phyloP scores from a whole-genome alignment of 2,797 vertebrate species.

The Onychomys arenicola region DNA sequence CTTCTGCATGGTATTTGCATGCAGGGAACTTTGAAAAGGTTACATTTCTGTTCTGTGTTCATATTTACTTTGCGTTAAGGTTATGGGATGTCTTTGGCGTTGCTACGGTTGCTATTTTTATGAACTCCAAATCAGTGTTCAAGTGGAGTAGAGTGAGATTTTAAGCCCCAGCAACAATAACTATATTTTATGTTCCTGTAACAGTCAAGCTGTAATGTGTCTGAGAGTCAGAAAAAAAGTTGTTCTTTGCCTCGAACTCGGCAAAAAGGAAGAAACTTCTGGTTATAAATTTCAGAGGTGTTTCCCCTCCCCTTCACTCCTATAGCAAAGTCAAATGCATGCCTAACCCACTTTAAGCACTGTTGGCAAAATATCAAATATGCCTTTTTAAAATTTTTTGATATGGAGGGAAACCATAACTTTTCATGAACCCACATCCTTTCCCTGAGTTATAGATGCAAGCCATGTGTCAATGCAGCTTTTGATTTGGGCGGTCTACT shows the following conservation, averaged over 20 bases:
- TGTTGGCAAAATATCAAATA: slow-evolving; percentile 55
- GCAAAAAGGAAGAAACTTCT: slow-evolving; percentile 61
- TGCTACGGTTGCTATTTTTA: slow-evolving; percentile 73
- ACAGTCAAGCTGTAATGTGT: slow-evolving; percentile 30
- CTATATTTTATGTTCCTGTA: slow-evolving; percentile 61
- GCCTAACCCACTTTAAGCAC: slow-evolving; percentile 20
- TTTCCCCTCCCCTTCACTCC: slow-evolving; percentile 46
- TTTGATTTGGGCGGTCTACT: neutral
- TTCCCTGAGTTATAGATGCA: neutral
- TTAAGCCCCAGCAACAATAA: slow-evolving; percentile 57
- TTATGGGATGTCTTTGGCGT: slow-evolving; percentile 73
- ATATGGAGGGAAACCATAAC: neutral
- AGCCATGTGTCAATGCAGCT: neutral
- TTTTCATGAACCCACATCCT: neutral
- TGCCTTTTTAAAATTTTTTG: slow-evolving; percentile 34
- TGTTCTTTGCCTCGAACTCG: slow-evolving; percentile 33
- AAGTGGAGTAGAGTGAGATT: slow-evolving; percentile 62
- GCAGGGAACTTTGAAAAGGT: slow-evolving; percentile 79
- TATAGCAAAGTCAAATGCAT: slow-evolving; percentile 54
- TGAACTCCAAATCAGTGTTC: slow-evolving; percentile 62
- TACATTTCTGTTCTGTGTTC: slow-evolving; percentile 76
- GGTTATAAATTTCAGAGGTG: slow-evolving; percentile 63
- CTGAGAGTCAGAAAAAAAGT: slow-evolving; percentile 28
- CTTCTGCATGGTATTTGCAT: slow-evolving; percentile 76
- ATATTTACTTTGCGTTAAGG: slow-evolving; percentile 78